Evolutionary conservation across 2,797 vertebrate species (phyloP).

Genomic region (Dermochelys coriacea): DNA sequence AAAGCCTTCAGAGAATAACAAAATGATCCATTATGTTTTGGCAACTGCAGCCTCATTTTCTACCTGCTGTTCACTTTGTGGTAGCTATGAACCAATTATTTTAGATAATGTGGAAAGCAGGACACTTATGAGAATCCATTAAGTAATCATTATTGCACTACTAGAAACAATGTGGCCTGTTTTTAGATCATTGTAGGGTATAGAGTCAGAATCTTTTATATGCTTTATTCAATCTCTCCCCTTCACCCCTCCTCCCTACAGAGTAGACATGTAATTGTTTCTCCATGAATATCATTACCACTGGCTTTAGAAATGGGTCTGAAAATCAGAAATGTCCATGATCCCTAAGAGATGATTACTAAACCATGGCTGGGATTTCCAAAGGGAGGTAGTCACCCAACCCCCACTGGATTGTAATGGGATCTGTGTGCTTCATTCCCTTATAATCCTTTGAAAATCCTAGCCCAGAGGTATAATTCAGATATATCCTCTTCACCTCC

Average conservation of each 20-base stretch:
- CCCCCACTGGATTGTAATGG: background rate
- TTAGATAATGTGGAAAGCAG: constrained; percentile 47
- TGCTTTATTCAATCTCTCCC: background rate
- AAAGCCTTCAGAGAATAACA: constrained; percentile 47
- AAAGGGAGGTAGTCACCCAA: background rate
- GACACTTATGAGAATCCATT: constrained; percentile 48
- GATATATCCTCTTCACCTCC: background rate
- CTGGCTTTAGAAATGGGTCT: background rate
- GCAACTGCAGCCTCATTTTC: constrained; percentile 58
- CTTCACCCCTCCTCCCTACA: background rate
- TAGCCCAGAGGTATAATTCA: background rate
- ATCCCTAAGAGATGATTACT: background rate
- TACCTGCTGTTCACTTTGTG: constrained; percentile 62
- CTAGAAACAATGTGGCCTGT: background rate
- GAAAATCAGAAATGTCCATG: background rate
- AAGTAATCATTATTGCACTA: constrained; percentile 55
- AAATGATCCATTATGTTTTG: constrained; percentile 61
- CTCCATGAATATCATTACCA: background rate
- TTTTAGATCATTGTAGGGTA: background rate
- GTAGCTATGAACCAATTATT: constrained; percentile 61
- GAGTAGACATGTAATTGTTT: background rate
- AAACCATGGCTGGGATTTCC: background rate
- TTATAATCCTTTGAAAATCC: background rate
- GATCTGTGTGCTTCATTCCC: background rate
- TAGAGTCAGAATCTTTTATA: background rate